Conservation (phyloP, 2,888 invertebrate genomes). For the Thera britannica region DNA sequence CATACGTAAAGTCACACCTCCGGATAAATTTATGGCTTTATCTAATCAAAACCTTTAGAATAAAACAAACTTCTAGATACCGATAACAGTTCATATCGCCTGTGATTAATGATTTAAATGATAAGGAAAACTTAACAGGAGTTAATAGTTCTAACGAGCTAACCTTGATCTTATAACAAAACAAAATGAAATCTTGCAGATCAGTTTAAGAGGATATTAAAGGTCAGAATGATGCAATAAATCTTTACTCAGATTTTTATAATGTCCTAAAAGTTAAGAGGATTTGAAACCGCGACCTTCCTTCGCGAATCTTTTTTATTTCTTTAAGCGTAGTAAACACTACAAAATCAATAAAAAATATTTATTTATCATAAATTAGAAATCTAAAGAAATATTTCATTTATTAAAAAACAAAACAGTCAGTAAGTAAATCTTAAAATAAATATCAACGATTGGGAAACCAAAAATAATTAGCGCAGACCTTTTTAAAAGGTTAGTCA, state of each 20-base stretch:
- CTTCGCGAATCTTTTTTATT: no score
- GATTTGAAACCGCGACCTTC: no score
- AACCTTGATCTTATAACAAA: background rate
- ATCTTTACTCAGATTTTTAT: background rate
- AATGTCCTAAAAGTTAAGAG: no score
- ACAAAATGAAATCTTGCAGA: background rate
- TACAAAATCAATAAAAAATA: background rate
- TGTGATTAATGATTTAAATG: slow-evolving; percentile 24
- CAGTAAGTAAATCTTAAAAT: no score
- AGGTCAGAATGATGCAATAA: background rate
- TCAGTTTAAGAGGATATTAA: background rate
- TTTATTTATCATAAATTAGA: no score
- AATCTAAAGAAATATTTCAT: no score
- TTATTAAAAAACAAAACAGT: no score
- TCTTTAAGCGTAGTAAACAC: no score
- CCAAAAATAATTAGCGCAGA: no score
- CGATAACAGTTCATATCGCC: slow-evolving; percentile 17
- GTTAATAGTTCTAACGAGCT: background rate
- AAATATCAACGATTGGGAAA: no score
- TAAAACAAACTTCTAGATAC: slow-evolving; percentile 26
- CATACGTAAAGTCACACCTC: background rate
- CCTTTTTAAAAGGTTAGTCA: no score
- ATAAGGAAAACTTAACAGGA: slow-evolving; percentile 17
- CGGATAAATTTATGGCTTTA: slow-evolving; percentile 28
- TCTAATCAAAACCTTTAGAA: slow-evolving; percentile 22